These are phyloP conservation scores for Platyrinchus mystaceus DNA, from an alignment of 2,797 vertebrate species.

Conservation along the genomic window DNA sequence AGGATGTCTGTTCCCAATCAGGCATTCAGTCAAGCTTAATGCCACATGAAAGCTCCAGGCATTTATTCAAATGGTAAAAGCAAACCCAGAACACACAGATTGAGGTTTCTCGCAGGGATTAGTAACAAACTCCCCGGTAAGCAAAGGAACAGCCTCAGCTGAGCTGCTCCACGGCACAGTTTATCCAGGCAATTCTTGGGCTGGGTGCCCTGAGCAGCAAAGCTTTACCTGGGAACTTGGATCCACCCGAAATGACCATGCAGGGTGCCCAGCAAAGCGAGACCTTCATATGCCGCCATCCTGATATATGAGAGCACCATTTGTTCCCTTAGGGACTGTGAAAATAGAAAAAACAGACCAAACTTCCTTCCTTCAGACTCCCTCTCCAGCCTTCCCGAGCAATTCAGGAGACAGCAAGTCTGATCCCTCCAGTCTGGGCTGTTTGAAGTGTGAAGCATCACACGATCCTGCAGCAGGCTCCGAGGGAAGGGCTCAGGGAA, in stretches of 20 bases:
- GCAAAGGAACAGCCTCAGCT: neutral
- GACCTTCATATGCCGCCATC: neutral
- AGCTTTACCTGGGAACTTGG: neutral
- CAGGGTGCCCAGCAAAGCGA: neutral
- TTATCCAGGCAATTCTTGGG: neutral
- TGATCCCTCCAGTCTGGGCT: neutral
- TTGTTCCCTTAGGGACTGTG: fast-evolving
- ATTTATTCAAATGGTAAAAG: constrained; percentile 38
- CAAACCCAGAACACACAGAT: neutral
- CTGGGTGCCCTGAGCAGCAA: neutral
- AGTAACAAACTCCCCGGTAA: neutral
- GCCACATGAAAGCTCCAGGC: constrained; percentile 34
- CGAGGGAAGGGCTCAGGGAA: fast-evolving
- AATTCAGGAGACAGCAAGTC: neutral
- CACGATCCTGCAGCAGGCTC: fast-evolving
- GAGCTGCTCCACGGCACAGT: neutral
- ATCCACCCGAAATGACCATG: fast-evolving
- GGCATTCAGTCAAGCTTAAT: constrained; percentile 14
- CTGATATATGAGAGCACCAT: fast-evolving
- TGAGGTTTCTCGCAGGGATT: constrained; percentile 1
- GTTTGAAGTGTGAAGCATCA: neutral
- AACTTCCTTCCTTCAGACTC: too few relatives aligned
- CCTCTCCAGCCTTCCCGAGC: fast-evolving
- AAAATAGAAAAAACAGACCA: neutral
- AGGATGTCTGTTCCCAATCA: constrained; percentile 47